A percentile compares a stretch with the other conserved stretches of the same genome.
phyloP scores from a whole-genome alignment of 2,888 invertebrate species.

The Trachelus iudaicus region DNA sequence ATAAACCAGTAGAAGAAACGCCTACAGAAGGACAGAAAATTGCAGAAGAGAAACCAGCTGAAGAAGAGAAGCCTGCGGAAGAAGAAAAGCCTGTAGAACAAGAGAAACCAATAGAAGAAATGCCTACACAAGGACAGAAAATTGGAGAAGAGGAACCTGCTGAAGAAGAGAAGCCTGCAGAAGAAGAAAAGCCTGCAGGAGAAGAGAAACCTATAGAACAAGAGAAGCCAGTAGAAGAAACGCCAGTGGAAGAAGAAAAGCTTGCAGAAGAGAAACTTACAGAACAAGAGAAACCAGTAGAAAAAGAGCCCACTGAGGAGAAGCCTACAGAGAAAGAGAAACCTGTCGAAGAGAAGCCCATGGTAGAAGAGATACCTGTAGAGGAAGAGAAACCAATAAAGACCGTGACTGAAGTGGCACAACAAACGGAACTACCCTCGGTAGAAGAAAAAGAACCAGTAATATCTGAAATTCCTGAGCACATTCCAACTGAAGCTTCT shows the following conservation, averaged over 20 bases:
- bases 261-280: not conserved
- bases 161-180: constrained; percentile 23
- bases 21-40: not conserved
- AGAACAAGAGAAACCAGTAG: constrained; percentile 28
- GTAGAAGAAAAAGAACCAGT: constrained; percentile 16
- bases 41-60: not conserved
- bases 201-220: constrained; percentile 13
- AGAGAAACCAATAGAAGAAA: constrained; percentile 7
- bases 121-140: not conserved
- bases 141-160: constrained; percentile 16
- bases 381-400: not conserved
- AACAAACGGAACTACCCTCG: constrained; percentile 14
- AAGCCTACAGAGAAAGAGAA: constrained; percentile 7
- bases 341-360: constrained; percentile 4
- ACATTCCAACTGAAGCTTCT: constrained; percentile 10
- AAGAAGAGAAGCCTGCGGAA: constrained; percentile 12
- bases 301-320: constrained; percentile 15
- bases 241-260: not conserved
- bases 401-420: constrained; percentile 10
- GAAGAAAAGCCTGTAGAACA: constrained; percentile 7
- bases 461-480: constrained; percentile 17
- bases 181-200: constrained; percentile 17
- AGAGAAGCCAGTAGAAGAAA: constrained; percentile 18
- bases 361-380: not conserved
- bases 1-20: not conserved